phyloP scores from a whole-genome alignment of 53 echinoderm and acorn worm genomes.

The Echinarachnius parma region DNA sequence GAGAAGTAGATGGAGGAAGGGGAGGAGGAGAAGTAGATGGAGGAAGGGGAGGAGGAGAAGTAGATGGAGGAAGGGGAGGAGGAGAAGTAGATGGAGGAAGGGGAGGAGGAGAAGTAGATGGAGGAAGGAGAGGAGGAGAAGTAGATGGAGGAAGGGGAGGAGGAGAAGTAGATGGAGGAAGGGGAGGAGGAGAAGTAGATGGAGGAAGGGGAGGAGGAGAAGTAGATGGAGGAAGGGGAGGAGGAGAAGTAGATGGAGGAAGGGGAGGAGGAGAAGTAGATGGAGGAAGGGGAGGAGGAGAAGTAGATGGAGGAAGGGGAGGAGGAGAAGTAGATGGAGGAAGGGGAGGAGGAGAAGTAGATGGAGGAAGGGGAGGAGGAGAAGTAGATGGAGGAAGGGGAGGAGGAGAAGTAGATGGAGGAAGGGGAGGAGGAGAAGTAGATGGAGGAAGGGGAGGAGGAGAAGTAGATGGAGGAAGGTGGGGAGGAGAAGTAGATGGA shows the following conservation, averaged over 20 bases:
- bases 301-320: background rate
- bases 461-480: background rate
- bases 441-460: background rate
- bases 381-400: background rate
- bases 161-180: too few relatives aligned
- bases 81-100: too few relatives aligned
- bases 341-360: background rate
- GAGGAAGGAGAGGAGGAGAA: too few relatives aligned
- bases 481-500: background rate
- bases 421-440: background rate
- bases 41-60: too few relatives aligned
- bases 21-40: too few relatives aligned
- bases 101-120: too few relatives aligned
- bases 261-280: background rate
- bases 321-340: background rate
- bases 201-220: too few relatives aligned
- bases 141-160: too few relatives aligned
- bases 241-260: background rate
- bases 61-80: too few relatives aligned
- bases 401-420: background rate
- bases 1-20: too few relatives aligned
- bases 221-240: too few relatives aligned
- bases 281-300: background rate
- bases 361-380: background rate
- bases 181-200: too few relatives aligned